Evolutionary conservation across 2,888 invertebrate species (phyloP).

Genomic region (Sceliomorpha sp.): DNA sequence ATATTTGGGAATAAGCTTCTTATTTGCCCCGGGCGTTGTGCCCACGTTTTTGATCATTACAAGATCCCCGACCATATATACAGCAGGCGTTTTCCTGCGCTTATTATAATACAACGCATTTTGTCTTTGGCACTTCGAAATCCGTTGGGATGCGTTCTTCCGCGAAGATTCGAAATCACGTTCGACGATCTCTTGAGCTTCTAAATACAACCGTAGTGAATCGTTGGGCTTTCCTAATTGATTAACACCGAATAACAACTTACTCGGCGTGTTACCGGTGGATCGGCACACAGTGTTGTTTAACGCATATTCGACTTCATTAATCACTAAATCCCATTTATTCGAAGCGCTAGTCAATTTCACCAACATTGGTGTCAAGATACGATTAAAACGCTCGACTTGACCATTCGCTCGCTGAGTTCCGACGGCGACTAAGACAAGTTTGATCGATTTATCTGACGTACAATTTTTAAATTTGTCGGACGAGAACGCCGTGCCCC

Average conservation of each 20-base stretch:
- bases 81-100: too few relatives aligned
- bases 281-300: conserved; percentile 52
- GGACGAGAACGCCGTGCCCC: conserved; percentile 72
- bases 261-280: conserved; percentile 61
- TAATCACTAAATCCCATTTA: conserved; percentile 37
- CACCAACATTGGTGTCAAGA: conserved; percentile 32
- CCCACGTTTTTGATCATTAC: too few relatives aligned
- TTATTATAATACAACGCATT: too few relatives aligned
- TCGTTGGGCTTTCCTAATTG: too few relatives aligned
- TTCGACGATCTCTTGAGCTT: too few relatives aligned
- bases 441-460: conserved; percentile 59
- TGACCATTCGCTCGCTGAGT: conserved; percentile 71
- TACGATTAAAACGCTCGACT: conserved; percentile 67
- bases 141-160: too few relatives aligned
- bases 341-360: conserved; percentile 12
- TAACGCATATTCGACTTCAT: conserved; percentile 24
- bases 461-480: conserved; percentile 65
- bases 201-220: too few relatives aligned
- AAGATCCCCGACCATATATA: too few relatives aligned
- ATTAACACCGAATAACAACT: conserved; percentile 61
- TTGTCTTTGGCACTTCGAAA: too few relatives aligned
- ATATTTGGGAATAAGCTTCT: too few relatives aligned
- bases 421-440: conserved; percentile 61
- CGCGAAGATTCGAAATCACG: too few relatives aligned
- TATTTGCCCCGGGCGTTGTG: too few relatives aligned